phyloP scores from a whole-genome alignment of 1,140 invertebrate genomes.

The Tetramorium alpestre region DNA sequence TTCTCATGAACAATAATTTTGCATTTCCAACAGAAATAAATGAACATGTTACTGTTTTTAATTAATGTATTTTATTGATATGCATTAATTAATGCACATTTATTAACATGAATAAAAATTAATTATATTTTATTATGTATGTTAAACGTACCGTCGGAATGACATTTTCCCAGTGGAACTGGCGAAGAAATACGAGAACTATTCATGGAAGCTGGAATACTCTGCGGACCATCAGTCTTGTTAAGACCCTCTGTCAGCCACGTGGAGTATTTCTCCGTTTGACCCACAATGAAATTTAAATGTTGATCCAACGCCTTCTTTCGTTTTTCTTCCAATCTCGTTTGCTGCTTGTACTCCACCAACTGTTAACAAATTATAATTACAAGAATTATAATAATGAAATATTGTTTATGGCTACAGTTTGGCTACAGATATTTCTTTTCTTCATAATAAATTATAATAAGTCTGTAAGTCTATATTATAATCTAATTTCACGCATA shows the following conservation, averaged over 20 bases:
- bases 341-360: slow-evolving; percentile 97
- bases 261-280: slow-evolving; percentile 99
- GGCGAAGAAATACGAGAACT: slow-evolving; percentile 85
- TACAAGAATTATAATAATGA: background rate
- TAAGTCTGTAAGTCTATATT: background rate
- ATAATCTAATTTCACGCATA: background rate
- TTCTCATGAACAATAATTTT: background rate
- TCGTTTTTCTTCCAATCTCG: slow-evolving; percentile 96
- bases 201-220: slow-evolving; percentile 85
- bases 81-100: background rate
- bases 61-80: background rate
- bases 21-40: background rate
- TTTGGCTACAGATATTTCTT: background rate
- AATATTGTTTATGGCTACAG: background rate
- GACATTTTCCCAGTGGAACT: slow-evolving; percentile 79
- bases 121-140: background rate
- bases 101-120: background rate
- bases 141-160: slow-evolving; percentile 84
- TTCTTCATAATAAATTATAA: background rate
- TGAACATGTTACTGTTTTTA: background rate
- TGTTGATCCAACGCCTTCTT: slow-evolving; percentile 99
- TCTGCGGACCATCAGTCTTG: slow-evolving; percentile 85
- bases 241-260: slow-evolving; percentile 94
- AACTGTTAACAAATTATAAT: slow-evolving; percentile 86
- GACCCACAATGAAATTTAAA: slow-evolving; percentile 99